Evolutionary conservation across 2,888 invertebrate species (phyloP), one percentile per base, ranked within the genome.

Genomic region (Drosophila neotestacea): DNA sequence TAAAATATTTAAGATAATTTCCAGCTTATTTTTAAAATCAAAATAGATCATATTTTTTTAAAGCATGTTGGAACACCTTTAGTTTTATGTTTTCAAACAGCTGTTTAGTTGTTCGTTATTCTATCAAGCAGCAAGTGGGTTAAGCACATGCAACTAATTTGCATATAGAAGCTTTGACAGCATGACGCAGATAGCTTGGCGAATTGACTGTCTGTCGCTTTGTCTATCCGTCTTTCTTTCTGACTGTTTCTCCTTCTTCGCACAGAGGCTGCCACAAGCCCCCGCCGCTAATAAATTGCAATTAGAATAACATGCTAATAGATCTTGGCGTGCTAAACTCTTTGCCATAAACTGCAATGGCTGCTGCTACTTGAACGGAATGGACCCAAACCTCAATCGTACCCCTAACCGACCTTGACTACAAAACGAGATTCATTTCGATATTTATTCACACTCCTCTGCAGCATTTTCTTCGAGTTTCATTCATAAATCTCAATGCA

Each of bases 261-360:
- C 16, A 41, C 16, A 28, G 50, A 38, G 47, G 39, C 68, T 48
- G 72, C 52, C 46, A 48, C 59, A 36, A 59, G 70, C 66, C 62
- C 66, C 71, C 65, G 69, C 67, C 51, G 63, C 80, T 70, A 79
- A 87, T 85, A 89, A 85, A 89, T 85, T 79, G 71, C 88, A 89
- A 87, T 85, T 89, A 85, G 85, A 85, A 82, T 89, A 85, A 85
- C 85, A 87, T 82, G 83, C 83, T 77, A 87, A 89, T 82, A 79
- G 71, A 89, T 88, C 85, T 81, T 72, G 72, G 58, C 70, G 34
- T 70, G 75, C 68, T 73, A 69, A 81, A 73, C 81, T 85, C 73
- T 83, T 73, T 55, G 65, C 83, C 77, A 77, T 84, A 84, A 84
- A 81, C 71, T 80, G 78, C 70, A 80, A 65, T 73, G 65, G 60